phyloP scores from a whole-genome alignment of 2,888 invertebrate species.

The Eupsilia transversa region DNA sequence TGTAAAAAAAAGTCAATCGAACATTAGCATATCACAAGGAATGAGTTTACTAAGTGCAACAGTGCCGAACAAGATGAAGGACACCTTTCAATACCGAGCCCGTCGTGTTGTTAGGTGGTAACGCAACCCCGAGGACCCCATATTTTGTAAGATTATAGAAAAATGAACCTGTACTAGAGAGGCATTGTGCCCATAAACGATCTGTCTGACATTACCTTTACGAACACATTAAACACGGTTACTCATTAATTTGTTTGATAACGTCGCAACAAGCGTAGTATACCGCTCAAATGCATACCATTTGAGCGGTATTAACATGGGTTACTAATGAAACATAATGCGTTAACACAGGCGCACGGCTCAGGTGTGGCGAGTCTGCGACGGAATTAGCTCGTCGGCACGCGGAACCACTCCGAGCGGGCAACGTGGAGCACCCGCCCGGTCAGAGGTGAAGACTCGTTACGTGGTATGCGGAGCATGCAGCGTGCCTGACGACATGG shows the following conservation, averaged over 20 bases:
- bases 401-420: constrained; percentile 28
- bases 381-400: constrained; percentile 40
- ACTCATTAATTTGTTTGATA: constrained; percentile 31
- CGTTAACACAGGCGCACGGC: background rate
- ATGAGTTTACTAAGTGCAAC: background rate
- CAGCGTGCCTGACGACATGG: background rate
- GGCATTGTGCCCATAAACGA: background rate
- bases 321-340: constrained; percentile 25
- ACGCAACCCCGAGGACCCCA: no score
- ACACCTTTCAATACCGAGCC: background rate
- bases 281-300: no score
- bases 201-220: constrained; percentile 1
- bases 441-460: background rate
- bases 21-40: background rate
- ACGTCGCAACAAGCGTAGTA: background rate
- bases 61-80: no score
- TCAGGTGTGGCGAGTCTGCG: background rate
- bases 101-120: background rate
- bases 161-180: background rate
- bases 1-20: background rate
- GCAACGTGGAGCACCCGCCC: background rate
- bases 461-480: constrained; percentile 1
- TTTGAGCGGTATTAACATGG: background rate
- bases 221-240: constrained; percentile 9
- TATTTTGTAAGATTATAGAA: background rate